Evolutionary conservation across 2,113 vertebrate genomes (phyloP), one percentile per base, ranked within the genome.

Genomic region (Castor canadensis): DNA sequence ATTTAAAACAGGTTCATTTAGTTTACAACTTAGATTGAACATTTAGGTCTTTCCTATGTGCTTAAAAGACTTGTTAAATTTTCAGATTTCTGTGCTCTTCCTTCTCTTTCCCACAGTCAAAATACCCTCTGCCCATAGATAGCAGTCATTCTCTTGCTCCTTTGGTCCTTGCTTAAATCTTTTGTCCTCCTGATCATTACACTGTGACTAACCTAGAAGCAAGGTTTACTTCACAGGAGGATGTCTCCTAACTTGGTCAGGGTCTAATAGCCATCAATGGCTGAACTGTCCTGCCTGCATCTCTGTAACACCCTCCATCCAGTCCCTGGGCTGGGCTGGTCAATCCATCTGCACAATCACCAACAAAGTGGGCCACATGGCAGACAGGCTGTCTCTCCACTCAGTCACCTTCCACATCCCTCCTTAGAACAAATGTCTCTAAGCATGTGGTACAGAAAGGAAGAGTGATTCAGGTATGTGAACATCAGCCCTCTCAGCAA

Each of bases 371-470:
- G 16, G 8, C 40, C 40, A n/a, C 9, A 5, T 15, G 9, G 35
- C 16, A 30, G 17, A 92, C 3, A 0, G 13, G 13, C 3, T 5
- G 6, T 1, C 40, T 58, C 2, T 22, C 47, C 26, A 22, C 7
- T 32, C 49, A 69, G 19, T 20, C 4, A 28, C 32, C 1, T 24
- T 3, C 10, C 2, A 24, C 92, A 20, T 43, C 43, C 7, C 30
- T 26, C 38, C 35, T 60, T 40, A 40, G 22, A 81, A 54, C 9
- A 30, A 12, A 19, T 6, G 5, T 3, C 9, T 32, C 9, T 22
- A 32, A 38, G 3, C 3, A n/a, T 9, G 20, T 3, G 10, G 1
- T n/a, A n/a, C 22, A 58, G 6, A 19, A 62, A 82, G 38, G 28
- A 71, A n/a, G 35, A 43, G 0, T 35, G 30, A 30, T 11, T 71